Base-by-base conservation (phyloP, 2,797 vertebrate genomes). In the Eulemur albifrons region DNA sequence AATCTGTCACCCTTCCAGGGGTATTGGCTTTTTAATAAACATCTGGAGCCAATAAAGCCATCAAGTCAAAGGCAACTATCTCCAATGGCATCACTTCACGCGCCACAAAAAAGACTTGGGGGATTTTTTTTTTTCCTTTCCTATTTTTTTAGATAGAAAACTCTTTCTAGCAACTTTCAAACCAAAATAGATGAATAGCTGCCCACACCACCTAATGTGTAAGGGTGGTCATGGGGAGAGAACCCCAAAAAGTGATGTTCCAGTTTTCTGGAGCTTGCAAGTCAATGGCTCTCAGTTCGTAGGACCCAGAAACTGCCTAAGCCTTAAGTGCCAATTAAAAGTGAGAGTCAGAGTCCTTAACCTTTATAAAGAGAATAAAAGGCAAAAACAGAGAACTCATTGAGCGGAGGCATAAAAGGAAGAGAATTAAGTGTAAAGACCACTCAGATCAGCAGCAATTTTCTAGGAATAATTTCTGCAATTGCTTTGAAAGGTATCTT, bases 391-490 rank as follows among this genome's bases (percentile, higher is more conserved):
- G 76, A 85, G n/a, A 92, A 63, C 15, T 89, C 65, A 23, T 1
- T 61, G 88, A 84, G 5, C 67, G 27, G 69, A 90, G 72, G 69
- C 40, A 43, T 27, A 67, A 80, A 88, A 87, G n/a, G 72, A 85
- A 93, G 59, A 72, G 43, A 88, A 73, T 1, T 63, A 38, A 73
- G 52, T 50, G 30, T 9, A 84, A 92, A 83, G 88, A 65, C 38
- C 61, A 57, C 80, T 95, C n/a, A 7, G 12, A 43, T 57, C 25
- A 84, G 65, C 59, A 80, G 43, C 75, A 81, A n/a, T 63, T 95
- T 79, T 92, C 91, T 73, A 81, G 88, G 40, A 93, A 77, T 97
- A 70, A 73, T 93, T 57, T 91, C 48, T 89, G 54, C 79, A 91
- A 59, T 82, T 92, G 72, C 77, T 95, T 88, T 96, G 63, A 93